A percentile compares a stretch with the other conserved stretches of the same genome.
phyloP scores from a whole-genome alignment of 1,140 invertebrate species.

The Lordiphosa mommai region DNA sequence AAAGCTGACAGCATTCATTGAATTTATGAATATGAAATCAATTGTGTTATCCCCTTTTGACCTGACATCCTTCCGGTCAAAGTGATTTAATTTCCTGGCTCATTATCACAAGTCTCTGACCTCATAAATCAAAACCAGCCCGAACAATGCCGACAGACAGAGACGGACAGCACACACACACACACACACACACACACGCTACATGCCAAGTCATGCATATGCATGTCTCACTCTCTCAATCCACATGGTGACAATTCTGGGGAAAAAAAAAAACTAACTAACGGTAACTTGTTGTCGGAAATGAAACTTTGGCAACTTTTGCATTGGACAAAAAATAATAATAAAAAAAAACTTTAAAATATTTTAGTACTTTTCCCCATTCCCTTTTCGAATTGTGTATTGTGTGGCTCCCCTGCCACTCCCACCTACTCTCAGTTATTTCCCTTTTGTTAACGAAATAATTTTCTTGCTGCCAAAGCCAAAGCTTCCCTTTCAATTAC shows the following conservation, averaged over 20 bases:
- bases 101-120: slow-evolving; percentile 77
- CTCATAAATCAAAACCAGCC: slow-evolving; percentile 73
- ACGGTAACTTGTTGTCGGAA: slow-evolving; percentile 77
- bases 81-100: slow-evolving; percentile 78
- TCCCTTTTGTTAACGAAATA: slow-evolving; percentile 78
- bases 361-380: slow-evolving; percentile 33
- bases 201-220: slow-evolving; percentile 57
- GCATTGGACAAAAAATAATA: slow-evolving; percentile 19
- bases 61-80: slow-evolving; percentile 77
- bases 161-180: slow-evolving; percentile 5
- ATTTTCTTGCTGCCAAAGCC: slow-evolving; percentile 72
- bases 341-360: slow-evolving; percentile 66
- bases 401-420: slow-evolving; percentile 4
- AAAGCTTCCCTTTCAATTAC: slow-evolving; percentile 79
- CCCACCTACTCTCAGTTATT: slow-evolving; percentile 21
- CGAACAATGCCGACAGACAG: slow-evolving; percentile 36
- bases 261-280: slow-evolving; percentile 59
- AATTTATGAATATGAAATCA: slow-evolving; percentile 77
- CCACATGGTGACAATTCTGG: slow-evolving; percentile 58
- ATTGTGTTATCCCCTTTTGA: slow-evolving; percentile 76
- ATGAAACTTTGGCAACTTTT: slow-evolving; percentile 72
- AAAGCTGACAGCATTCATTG: slow-evolving; percentile 69
- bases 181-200: slow-evolving; percentile 45
- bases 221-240: slow-evolving; percentile 23
- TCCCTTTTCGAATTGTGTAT: slow-evolving; percentile 19